A percentile compares a stretch with the other conserved stretches of the same genome.
Evolutionary conservation across 2,113 vertebrate species (phyloP).

Genomic region (Platanista minor): DNA sequence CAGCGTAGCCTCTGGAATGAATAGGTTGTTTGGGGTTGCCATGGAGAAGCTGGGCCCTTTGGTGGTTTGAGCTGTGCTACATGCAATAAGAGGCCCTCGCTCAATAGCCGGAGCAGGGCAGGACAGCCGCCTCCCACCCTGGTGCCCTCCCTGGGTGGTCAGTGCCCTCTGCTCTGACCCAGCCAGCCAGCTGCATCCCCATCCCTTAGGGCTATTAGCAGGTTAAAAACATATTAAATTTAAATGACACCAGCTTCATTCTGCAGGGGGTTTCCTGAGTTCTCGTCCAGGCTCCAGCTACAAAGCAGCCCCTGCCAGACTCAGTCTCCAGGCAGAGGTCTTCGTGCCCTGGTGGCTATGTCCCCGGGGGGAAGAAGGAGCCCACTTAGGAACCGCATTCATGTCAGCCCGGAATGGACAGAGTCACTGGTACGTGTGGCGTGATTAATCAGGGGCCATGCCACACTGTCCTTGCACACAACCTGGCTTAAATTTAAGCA

Average conservation of each 20-base stretch:
- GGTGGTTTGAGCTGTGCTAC: background rate
- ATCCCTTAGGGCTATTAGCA: background rate
- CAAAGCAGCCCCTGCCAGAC: background rate
- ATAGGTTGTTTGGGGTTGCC: conserved; percentile 41
- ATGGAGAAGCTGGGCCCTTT: conserved; percentile 36
- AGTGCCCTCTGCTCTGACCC: background rate
- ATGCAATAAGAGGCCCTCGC: background rate
- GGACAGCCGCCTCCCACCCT: background rate
- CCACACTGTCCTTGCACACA: background rate
- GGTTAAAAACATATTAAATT: background rate
- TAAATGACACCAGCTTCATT: background rate
- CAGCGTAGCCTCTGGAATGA: conserved; percentile 2
- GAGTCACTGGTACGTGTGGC: background rate
- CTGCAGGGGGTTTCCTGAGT: background rate
- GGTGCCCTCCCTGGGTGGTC: background rate
- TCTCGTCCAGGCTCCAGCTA: background rate
- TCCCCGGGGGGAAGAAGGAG: background rate
- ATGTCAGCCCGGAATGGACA: fast-evolving
- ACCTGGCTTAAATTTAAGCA: background rate
- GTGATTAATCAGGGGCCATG: background rate
- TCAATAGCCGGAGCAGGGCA: background rate
- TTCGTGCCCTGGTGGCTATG: background rate
- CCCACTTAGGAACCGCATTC: background rate
- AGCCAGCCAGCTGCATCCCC: background rate
- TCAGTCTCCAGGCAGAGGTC: background rate